Base-by-base conservation (phyloP, 2,113 vertebrate species). In the Chaetura pelagica region DNA sequence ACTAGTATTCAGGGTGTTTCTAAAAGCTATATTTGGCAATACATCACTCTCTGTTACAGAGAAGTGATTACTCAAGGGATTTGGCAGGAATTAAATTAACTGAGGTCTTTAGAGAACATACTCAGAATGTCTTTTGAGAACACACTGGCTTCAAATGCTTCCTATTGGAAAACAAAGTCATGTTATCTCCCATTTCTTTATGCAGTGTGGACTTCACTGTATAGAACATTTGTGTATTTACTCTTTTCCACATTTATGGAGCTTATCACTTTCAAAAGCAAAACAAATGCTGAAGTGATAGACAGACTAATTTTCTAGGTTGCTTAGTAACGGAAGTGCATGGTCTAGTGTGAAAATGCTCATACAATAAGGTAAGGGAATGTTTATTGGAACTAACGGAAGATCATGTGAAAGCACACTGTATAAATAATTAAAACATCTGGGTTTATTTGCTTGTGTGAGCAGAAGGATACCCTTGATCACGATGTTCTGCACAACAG, bases 11-110 rank as follows among this genome's bases (percentile, higher is more conserved):
- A 35, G 82, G 22, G 55, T 87, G 66, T 90, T 93, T 96, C 87
- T 88, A 54, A 96, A 87, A 54, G 66, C 94, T 97, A 86, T 93
- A 84, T 95, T 92, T 91, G 87, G 91, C 92, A 87, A 54, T 78
- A 68, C 73, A 62, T 95, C 87, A 30, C 85, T 68, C 42, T 38
- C 51, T 26, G 9, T 84, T 87, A 78, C 81, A 10, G 90, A 78
- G 88, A 92, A 96, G 73, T 68, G 86, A 92, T 90, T 95, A 79
- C 92, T 95, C 57, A 80, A 83, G 84, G 90, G 73, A 85, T 93
- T 89, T 93, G 90, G 73, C 77, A 93, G 91, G 96, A 96, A 95
- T 89, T 96, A 95, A 96, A 93, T 93, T 92, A 94, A 90, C 54
- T 46, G 89, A 90, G 74, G 59, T 90, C 94, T 95, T 97, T 49